Evolutionary conservation across 2,888 invertebrate genomes (phyloP).

Genomic region (Physocephala rufipes): DNA sequence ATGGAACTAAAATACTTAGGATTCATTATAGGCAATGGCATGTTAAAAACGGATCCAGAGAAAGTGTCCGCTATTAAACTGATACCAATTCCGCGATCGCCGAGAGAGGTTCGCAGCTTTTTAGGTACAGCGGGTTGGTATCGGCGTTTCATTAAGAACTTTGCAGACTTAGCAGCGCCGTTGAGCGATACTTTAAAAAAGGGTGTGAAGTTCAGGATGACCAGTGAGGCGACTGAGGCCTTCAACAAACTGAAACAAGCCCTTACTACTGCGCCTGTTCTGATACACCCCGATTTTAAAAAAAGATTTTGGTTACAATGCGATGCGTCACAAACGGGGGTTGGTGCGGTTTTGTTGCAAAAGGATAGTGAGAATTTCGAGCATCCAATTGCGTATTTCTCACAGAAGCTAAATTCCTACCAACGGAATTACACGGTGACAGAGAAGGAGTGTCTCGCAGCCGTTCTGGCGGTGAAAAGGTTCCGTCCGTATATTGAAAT

Average conservation of each 20-base stretch:
- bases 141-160: conserved; percentile 34
- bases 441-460: conserved; percentile 34
- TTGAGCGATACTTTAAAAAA: conserved; percentile 30
- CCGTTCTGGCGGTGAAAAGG: conserved; percentile 17
- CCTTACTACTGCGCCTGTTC: conserved; percentile 15
- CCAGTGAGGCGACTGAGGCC: conserved; percentile 10
- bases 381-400: conserved; percentile 18
- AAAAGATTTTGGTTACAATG: conserved; percentile 28
- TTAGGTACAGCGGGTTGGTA: conserved; percentile 38
- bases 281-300: conserved; percentile 14
- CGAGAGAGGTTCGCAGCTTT: no score
- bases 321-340: conserved; percentile 15
- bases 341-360: conserved; percentile 28
- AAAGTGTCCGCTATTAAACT: conserved; percentile 10
- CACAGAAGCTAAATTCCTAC: conserved; percentile 10
- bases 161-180: conserved; percentile 27
- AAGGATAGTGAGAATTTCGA: background rate
- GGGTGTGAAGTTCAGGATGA: conserved; percentile 3
- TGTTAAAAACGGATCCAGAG: conserved; percentile 10
- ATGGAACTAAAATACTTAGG: conserved; percentile 4
- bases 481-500: conserved; percentile 27
- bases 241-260: conserved; percentile 23
- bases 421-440: conserved; percentile 35
- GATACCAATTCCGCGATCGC: conserved; percentile 11
- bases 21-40: background rate